These are phyloP conservation scores for Rhagonycha lutea DNA, from an alignment of 2,888 invertebrate species.

Conservation along the genomic window DNA sequence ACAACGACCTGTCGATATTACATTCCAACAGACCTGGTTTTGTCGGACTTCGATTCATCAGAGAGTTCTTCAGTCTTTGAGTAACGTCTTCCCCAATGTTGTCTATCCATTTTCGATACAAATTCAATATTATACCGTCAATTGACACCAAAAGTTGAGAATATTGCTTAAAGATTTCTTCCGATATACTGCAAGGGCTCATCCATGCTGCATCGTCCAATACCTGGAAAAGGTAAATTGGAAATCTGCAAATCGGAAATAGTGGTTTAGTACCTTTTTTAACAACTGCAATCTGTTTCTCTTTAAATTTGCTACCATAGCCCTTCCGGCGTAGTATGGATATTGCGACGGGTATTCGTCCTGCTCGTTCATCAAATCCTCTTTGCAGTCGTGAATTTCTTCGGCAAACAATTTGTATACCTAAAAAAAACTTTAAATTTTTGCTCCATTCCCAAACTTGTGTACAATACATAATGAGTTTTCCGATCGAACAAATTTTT, in stretches of 20 bases:
- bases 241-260: neutral
- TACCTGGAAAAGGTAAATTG: slow-evolving; percentile 51
- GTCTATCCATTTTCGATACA: slow-evolving; percentile 63
- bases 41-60: slow-evolving; percentile 70
- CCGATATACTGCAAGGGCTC: slow-evolving; percentile 72
- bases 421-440: slow-evolving; percentile 47
- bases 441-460: neutral
- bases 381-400: slow-evolving; percentile 75
- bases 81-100: slow-evolving; percentile 65
- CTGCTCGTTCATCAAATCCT: slow-evolving; percentile 66
- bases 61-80: slow-evolving; percentile 66
- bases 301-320: slow-evolving; percentile 69
- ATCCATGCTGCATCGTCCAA: slow-evolving; percentile 79
- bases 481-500: slow-evolving; percentile 71
- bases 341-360: slow-evolving; percentile 67
- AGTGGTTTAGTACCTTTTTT: slow-evolving; percentile 56
- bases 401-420: slow-evolving; percentile 77
- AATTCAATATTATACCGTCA: slow-evolving; percentile 59
- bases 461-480: slow-evolving; percentile 60
- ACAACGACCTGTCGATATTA: slow-evolving; percentile 75
- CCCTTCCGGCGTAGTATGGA: slow-evolving; percentile 75
- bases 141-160: slow-evolving; percentile 65
- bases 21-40: slow-evolving; percentile 73
- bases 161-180: slow-evolving; percentile 72
- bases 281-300: slow-evolving; percentile 65